phyloP scores from a whole-genome alignment of 2,113 vertebrate genomes.

The Gallinago jamesoni region DNA sequence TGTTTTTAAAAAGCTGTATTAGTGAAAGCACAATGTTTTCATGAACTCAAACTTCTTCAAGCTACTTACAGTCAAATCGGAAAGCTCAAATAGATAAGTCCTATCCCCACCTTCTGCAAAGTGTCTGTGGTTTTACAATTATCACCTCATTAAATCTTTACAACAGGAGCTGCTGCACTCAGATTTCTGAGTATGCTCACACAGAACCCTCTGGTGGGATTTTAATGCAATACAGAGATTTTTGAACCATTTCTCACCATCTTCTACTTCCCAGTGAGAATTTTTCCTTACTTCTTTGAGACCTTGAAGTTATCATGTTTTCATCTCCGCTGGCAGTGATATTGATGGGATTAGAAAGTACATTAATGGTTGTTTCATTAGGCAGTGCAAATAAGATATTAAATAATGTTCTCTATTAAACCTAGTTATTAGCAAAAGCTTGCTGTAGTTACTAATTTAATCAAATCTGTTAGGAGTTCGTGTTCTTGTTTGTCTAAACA shows the following conservation, averaged over 20 bases:
- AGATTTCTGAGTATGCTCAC: neutral
- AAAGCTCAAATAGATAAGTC: neutral
- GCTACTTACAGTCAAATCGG: neutral
- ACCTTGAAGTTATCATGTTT: neutral
- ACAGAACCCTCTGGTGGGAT: neutral
- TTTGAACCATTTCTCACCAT: neutral
- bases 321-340: neutral
- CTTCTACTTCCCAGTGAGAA: neutral
- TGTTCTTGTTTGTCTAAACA: constrained; percentile 23
- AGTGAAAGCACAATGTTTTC: neutral
- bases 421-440: constrained; percentile 1
- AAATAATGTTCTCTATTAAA: constrained; percentile 5
- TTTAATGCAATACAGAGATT: neutral
- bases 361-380: neutral
- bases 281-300: neutral
- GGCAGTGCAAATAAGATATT: neutral
- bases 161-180: neutral
- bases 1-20: neutral
- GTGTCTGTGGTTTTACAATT: neutral
- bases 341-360: neutral
- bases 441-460: neutral
- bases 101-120: neutral
- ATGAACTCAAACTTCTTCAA: neutral
- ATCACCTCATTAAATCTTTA: neutral
- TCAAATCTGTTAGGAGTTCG: neutral